phyloP scores from a whole-genome alignment of 2,888 invertebrate species.

The Brassicogethes aeneus region DNA sequence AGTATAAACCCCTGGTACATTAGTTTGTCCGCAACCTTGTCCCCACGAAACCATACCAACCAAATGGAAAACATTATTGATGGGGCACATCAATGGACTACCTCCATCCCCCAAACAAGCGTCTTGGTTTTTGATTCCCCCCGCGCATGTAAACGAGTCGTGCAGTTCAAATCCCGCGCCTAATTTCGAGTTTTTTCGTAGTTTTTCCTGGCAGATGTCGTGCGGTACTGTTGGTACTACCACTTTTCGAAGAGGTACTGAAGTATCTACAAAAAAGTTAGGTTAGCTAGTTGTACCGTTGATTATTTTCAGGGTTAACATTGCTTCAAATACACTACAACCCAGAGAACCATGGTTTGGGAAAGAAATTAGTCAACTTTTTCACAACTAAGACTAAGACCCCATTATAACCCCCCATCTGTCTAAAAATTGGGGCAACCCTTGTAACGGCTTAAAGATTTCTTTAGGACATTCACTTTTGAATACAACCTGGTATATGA shows the following conservation, averaged over 20 bases:
- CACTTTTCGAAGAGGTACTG: neutral
- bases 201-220: neutral
- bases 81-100: neutral
- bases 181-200: neutral
- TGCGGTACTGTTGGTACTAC: neutral
- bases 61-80: conserved; percentile 55
- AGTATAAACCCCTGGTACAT: conserved; percentile 73
- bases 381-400: too few relatives aligned
- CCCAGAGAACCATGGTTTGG: too few relatives aligned
- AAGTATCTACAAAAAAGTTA: neutral
- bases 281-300: too few relatives aligned
- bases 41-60: conserved; percentile 84
- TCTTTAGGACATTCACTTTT: too few relatives aligned
- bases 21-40: conserved; percentile 66
- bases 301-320: too few relatives aligned
- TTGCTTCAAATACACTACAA: too few relatives aligned
- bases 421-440: too few relatives aligned
- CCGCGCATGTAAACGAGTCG: neutral
- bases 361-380: too few relatives aligned
- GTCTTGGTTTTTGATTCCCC: neutral
- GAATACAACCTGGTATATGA: too few relatives aligned
- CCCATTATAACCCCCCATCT: too few relatives aligned
- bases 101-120: conserved; percentile 2
- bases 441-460: too few relatives aligned
- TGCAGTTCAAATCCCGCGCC: neutral